phyloP scores from a whole-genome alignment of 2,113 vertebrate genomes.

The Antechinus flavipes region DNA sequence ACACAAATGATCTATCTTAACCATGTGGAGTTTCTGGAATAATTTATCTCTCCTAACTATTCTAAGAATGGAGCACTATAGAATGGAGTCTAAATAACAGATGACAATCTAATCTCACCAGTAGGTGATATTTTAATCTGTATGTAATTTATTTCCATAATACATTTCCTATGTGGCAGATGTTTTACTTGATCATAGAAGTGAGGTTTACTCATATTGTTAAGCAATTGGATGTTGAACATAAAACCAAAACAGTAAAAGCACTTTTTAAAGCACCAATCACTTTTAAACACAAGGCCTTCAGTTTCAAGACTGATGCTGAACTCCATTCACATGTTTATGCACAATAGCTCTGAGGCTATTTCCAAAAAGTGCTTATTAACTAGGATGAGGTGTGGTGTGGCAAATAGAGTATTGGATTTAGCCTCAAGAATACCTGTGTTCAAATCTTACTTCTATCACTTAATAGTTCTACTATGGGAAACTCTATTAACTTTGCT shows the following conservation, averaged over 20 bases:
- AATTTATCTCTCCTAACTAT: not conserved
- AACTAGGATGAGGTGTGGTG: not conserved
- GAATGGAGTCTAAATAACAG: not conserved
- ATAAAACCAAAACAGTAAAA: not conserved
- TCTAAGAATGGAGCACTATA: not conserved
- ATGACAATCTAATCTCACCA: conserved; percentile 4
- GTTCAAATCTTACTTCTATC: not conserved
- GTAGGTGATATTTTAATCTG: not conserved
- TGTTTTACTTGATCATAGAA: conserved; percentile 49
- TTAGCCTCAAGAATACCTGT: not conserved
- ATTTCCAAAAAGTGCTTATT: not conserved
- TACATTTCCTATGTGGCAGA: not conserved
- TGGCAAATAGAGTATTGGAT: not conserved
- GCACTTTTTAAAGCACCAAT: conserved; percentile 22
- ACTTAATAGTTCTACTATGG: not conserved
- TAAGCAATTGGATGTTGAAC: conserved; percentile 31
- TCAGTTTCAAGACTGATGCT: not conserved
- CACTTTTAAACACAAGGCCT: not conserved
- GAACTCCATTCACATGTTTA: not conserved
- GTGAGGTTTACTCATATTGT: conserved; percentile 2
- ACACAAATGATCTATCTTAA: conserved; percentile 33
- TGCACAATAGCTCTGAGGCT: not conserved
- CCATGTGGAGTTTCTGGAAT: not conserved
- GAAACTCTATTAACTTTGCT: not conserved
- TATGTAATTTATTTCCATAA: conserved; percentile 39